Conservation (phyloP, 2,888 invertebrate genomes). For the Eutolmus rufibarbis region DNA sequence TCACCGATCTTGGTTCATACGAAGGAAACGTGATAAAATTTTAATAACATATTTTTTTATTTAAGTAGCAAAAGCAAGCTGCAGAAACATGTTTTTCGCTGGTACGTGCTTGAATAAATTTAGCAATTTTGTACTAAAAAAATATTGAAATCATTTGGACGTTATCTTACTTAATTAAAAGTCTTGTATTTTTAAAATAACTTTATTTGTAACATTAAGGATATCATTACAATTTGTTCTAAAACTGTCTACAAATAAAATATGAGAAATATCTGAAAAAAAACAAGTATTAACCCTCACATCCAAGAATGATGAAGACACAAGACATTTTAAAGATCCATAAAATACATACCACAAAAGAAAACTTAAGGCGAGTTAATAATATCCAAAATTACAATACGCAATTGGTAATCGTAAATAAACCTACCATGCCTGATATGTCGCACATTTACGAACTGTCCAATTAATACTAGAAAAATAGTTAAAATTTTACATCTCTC, state of each 20-base stretch:
- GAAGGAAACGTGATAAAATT: background rate
- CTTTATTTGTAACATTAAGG: constrained; percentile 29
- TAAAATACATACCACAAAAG: background rate
- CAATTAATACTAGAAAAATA: constrained; percentile 27
- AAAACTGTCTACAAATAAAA: background rate
- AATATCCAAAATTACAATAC: background rate
- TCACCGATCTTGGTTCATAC: too few species aligned
- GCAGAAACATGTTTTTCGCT: background rate
- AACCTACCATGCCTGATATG: background rate
- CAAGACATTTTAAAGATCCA: background rate
- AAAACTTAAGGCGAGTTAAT: background rate
- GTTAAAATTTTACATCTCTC: background rate
- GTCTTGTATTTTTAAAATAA: constrained; percentile 2
- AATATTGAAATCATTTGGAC: background rate
- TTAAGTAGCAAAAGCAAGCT: background rate
- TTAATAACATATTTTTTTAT: background rate
- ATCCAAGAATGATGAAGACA: background rate
- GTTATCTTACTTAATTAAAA: background rate
- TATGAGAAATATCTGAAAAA: background rate
- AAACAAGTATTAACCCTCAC: background rate
- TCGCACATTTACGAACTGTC: background rate
- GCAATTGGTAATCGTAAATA: background rate
- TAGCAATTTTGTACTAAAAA: too few species aligned
- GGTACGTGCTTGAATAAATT: background rate
- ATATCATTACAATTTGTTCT: background rate